Conservation (phyloP, 2,888 invertebrate genomes). For the Drosophila imparisetae region DNA sequence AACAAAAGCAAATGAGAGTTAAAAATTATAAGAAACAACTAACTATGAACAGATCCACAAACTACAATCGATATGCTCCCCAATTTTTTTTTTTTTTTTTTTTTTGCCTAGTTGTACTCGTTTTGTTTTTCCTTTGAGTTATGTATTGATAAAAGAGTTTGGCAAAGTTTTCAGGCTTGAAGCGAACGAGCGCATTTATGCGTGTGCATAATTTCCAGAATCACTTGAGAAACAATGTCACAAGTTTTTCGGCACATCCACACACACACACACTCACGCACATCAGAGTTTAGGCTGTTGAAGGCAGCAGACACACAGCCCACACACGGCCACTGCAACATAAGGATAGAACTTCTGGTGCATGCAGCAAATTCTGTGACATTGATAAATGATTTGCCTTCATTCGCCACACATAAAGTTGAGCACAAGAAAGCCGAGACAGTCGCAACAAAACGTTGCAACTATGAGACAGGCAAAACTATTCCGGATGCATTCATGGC, state of each 20-base stretch:
- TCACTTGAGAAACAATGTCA: conserved; percentile 81
- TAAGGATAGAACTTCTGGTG: conserved; percentile 64
- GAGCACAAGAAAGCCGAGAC: conserved; percentile 66
- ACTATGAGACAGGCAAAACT: conserved; percentile 5
- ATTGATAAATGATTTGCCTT: conserved; percentile 77
- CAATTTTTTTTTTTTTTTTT: not conserved
- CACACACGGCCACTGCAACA: not conserved
- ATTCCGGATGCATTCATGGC: conserved; percentile 74
- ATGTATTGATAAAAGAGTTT: conserved; percentile 59
- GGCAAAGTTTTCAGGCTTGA: conserved; percentile 38
- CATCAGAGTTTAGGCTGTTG: conserved; percentile 43
- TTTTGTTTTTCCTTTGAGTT: conserved; percentile 30
- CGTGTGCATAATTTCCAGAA: conserved; percentile 78
- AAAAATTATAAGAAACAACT: conserved; percentile 14
- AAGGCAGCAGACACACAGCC: conserved; percentile 1
- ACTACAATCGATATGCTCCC: conserved; percentile 16
- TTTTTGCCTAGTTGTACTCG: not conserved
- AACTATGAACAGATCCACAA: conserved; percentile 26
- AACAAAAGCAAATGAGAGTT: conserved; percentile 26
- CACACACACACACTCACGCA: not conserved
- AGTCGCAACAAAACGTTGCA: conserved; percentile 39
- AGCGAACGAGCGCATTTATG: conserved; percentile 61
- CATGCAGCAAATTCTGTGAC: conserved; percentile 76
- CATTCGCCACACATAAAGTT: conserved; percentile 54
- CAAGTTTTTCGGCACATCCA: conserved; percentile 64